Base-by-base conservation (phyloP, 2,888 invertebrate species). In the Pyrrhia umbra region DNA sequence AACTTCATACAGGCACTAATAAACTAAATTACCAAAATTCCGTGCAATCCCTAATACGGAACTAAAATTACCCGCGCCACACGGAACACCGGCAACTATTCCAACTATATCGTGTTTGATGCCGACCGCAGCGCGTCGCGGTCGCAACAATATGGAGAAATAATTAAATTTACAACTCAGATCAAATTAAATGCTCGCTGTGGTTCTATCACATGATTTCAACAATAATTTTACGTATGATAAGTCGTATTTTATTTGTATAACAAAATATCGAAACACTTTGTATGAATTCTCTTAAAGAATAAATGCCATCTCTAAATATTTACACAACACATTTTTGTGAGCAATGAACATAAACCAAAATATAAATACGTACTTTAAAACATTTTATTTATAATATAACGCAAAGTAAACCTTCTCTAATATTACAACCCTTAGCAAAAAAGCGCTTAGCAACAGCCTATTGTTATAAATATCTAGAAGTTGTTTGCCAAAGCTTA, bases 101-200 rank as follows among this genome's bases (percentile, higher is more conserved):
- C 45, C 39, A 43, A 43, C 25, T 49, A 46, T 40, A 61, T 43
- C 25, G 40, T 18, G 23, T 58, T 20, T 43, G 42, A 34, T 34
- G 16, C 13, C 1, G 67, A 63, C 77, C 75, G 47, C 75, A 65
- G 23, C 21, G 13, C 16, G 37, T 42, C 50, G 51, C 40, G 58
- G n/a, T 23, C 40, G n/a, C 15, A 20, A 51, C 45, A 42, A 43
- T 58, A 42, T 54, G 27, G 23, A 39, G 37, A 63, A 59, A 59
- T 78, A 60, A 77, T 77, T 71, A 51, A 62, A 57, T 68, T 60
- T 49, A 10, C 51, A 37, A 27, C 43, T 2, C 51, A 23, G n/a
- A 67, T 63, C 55, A 20, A 52, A 63, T 72, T 74, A 63, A 56
- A 52, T 71, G 56, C 45, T 57, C 55, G 43, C 46, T 65, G 57